Evolutionary conservation across 2,113 vertebrate species (phyloP), one percentile per base, ranked within the genome.

Genomic region (Peromyscus maniculatus): DNA sequence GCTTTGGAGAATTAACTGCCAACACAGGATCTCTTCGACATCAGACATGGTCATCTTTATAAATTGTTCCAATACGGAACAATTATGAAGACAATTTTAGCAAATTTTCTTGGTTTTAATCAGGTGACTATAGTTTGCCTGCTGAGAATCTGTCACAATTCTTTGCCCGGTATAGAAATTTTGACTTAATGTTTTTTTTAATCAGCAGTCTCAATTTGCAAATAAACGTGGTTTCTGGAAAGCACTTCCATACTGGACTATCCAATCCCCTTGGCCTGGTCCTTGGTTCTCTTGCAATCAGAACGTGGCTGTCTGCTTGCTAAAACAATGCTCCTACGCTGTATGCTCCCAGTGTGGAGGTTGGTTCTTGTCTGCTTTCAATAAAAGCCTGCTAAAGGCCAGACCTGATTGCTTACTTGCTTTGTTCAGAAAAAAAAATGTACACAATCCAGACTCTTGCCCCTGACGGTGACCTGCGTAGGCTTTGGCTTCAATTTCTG

Each of bases 71-170:
- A 87, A 69, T 7, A 26, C 0, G 39, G 39, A 43, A 43, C 39
- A 26, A 82, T 91, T 92, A 75, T 69, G 95, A 93, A 87, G 52
- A 80, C 9, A 66, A 43, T 92, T 2, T 17, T 3, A 91, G 74
- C 80, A 80, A 15, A n/a, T 67, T 59, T 83, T 57, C 33, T 88
- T 94, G 15, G 62, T 91, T 96, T 74, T 75, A 89, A 87, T 75
- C 15, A 89, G 77, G 28, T 33, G 8, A 33, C 66, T 91, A 0
- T 33, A 78, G 93, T 95, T 88, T 77, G 10, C 77, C 52, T 64
- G 11, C 43, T 80, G 21, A 28, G 69, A 43, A 43, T 69, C 28
- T 86, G 19, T 96, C 12, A 59, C 26, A 74, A 66, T 31, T n/a
- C 62, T 90, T 90, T 94, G 36, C 28, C 66, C 5, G 7, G 8